phyloP scores from a whole-genome alignment of 2,797 vertebrate species.

The Thunnus albacares region DNA sequence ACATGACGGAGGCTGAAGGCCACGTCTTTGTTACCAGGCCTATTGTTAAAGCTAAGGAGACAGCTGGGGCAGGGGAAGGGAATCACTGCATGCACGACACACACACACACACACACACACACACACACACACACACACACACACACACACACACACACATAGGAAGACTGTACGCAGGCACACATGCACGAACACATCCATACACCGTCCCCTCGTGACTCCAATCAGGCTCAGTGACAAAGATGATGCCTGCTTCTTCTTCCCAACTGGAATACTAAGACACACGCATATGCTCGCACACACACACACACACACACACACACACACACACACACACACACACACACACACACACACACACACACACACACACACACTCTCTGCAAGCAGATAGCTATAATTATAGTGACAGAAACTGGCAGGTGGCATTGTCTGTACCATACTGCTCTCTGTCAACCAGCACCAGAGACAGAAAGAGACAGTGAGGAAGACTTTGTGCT shows the following conservation, averaged over 20 bases:
- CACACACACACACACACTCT: slow-evolving; percentile 45
- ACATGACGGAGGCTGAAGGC: slow-evolving; percentile 85
- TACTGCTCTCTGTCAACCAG: slow-evolving; percentile 57
- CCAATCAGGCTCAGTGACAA: slow-evolving; percentile 82
- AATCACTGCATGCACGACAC: slow-evolving; percentile 73
- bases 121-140: slow-evolving; percentile 52
- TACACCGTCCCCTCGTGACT: slow-evolving; percentile 75
- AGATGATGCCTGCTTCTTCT: slow-evolving; percentile 80
- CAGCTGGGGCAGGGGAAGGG: slow-evolving; percentile 81
- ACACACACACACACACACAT: slow-evolving; percentile 54
- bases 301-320: slow-evolving; percentile 41
- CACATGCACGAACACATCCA: slow-evolving; percentile 49
- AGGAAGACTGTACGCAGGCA: slow-evolving; percentile 53
- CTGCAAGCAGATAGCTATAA: slow-evolving; percentile 78
- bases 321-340: slow-evolving; percentile 43
- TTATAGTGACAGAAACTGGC: slow-evolving; percentile 84
- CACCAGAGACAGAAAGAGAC: slow-evolving; percentile 34
- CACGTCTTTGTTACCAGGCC: slow-evolving; percentile 83
- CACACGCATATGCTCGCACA: slow-evolving; percentile 29
- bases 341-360: slow-evolving; percentile 39
- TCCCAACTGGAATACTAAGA: slow-evolving; percentile 70
- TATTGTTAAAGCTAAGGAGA: slow-evolving; percentile 84
- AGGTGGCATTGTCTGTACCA: slow-evolving; percentile 79
- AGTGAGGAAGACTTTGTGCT: slow-evolving; percentile 30
- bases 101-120: slow-evolving; percentile 37